Evolutionary conservation across 2,797 vertebrate species (phyloP).

Genomic region (Clamator glandarius): DNA sequence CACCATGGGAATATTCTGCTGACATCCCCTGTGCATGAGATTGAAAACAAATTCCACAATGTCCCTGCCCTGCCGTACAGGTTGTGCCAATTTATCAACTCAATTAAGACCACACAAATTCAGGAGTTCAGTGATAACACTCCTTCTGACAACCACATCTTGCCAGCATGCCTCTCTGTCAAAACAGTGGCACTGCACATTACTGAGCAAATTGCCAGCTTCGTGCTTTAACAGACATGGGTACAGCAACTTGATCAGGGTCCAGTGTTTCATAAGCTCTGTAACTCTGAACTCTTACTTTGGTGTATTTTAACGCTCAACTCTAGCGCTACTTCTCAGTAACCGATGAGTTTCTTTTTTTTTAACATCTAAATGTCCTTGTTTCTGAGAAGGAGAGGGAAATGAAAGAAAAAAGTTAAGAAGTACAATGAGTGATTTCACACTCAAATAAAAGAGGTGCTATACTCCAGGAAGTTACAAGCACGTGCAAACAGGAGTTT

Average conservation of each 20-base stretch:
- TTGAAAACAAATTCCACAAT: neutral
- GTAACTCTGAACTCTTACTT: neutral
- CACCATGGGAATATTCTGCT: neutral
- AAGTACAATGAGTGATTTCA: conserved; percentile 22
- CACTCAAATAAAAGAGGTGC: conserved; percentile 46
- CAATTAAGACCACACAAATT: neutral
- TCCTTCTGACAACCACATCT: neutral
- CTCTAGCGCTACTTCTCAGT: neutral
- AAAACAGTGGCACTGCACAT: neutral
- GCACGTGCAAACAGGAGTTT: conserved; percentile 74
- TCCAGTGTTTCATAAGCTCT: neutral
- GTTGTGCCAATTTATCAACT: neutral
- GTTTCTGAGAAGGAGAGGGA: neutral
- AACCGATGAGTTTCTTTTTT: neutral
- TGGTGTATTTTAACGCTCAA: neutral
- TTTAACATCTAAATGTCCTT: conserved; percentile 20
- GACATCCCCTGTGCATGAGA: neutral
- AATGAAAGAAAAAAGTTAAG: neutral
- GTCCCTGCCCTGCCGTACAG: neutral
- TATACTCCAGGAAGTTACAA: conserved; percentile 71
- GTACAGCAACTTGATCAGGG: neutral
- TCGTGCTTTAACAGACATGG: neutral
- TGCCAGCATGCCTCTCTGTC: neutral
- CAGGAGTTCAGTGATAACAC: neutral
- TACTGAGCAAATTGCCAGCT: neutral